Evolutionary conservation across 2,888 invertebrate species (phyloP), one percentile per base, ranked within the genome.

Genomic region (Cremastinae sp.): DNA sequence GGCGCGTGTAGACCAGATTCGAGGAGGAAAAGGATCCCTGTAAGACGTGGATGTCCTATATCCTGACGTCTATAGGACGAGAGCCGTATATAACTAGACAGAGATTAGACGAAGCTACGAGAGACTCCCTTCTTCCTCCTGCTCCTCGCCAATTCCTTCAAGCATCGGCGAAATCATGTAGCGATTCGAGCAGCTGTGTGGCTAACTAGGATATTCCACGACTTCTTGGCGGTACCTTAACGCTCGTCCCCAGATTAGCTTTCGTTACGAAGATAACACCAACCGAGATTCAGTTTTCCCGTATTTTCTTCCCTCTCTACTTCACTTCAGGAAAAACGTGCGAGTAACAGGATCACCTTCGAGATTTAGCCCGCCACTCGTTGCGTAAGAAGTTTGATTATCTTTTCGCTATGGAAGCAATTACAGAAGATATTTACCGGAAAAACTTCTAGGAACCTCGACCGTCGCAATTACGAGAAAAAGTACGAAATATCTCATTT

Each of bases 111-210:
- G 79, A 78, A 83, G 82, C 83, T 81, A 80, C 78, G 82, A 81
- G 47, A 56, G 79, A 84, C 84, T n/a, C n/a, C 85, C 86, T 86
- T 79, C 83, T 77, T 49, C 45, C 35, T 45, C 45, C 43, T n/a
- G n/a, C 18, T 37, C 18, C 49, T 37, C 18, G 4, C 39, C 20
- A 9, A 22, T 35, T 16, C n/a, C 43, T 20, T 55, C 35, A 28
- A n/a, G 83, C 83, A 85, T 86, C 83, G 83, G 83, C 82, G 81
- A 84, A 85, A 85, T 86, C 85, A 84, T 86, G 86, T 87, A 85
- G 83, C 82, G 83, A 82, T 80, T 83, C 76, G 58, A 43, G 64
- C 59, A 73, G 80, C 78, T 79, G 78, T 80, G 75, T 80, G 78
- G 37, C 78, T 56, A 80, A 78, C 79, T 70, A 78, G 80, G 78